Percentiles rank a stretch among this genome's conserved stretches.
These are phyloP conservation scores for Neoarius graeffei DNA, from an alignment of 2,113 vertebrate genomes.

Conservation along the genomic window DNA sequence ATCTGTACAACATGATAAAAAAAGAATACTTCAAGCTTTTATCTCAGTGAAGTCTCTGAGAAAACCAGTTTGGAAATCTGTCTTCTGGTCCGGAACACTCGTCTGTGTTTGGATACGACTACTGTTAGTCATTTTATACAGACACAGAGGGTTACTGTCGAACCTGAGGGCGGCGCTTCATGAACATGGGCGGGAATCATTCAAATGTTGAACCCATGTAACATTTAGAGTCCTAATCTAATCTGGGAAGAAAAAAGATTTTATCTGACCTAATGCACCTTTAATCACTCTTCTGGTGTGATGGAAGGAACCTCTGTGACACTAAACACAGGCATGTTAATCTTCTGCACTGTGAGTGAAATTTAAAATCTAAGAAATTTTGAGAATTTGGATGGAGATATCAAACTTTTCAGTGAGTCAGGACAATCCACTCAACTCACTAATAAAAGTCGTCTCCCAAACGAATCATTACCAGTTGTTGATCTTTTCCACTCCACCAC, in stretches of 20 bases:
- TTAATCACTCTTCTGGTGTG: neutral
- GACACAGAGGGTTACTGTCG: neutral
- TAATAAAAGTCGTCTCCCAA: neutral
- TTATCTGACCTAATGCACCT: neutral
- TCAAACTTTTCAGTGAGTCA: neutral
- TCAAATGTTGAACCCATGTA: no score
- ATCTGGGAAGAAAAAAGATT: neutral
- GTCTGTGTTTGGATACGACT: neutral
- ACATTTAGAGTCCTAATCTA: no score
- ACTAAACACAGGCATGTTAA: neutral
- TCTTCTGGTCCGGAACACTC: neutral
- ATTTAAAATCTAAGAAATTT: neutral
- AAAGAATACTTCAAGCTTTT: neutral
- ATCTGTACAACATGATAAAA: neutral
- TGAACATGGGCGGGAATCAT: neutral
- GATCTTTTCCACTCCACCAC: no score
- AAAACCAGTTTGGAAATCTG: neutral
- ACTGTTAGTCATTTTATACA: neutral
- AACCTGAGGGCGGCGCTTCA: neutral
- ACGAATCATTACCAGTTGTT: no score
- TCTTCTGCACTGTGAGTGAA: neutral
- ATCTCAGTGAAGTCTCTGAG: neutral
- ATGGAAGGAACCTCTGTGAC: neutral
- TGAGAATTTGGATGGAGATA: neutral
- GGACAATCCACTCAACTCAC: neutral